Conservation (phyloP, 2,113 vertebrate species). For the Melanocharis versteri region DNA sequence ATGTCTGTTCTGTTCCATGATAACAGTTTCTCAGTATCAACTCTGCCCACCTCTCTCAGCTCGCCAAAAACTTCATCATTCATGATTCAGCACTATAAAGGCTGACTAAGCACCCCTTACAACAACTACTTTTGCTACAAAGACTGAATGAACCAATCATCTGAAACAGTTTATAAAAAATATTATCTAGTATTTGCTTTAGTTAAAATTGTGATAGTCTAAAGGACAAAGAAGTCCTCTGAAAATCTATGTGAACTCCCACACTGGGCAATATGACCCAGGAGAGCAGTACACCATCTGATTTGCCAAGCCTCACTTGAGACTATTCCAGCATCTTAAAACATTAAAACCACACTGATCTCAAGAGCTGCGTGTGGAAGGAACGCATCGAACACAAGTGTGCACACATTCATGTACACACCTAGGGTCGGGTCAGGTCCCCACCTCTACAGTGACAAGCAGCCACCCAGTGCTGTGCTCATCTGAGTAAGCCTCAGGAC, state of each 20-base stretch:
- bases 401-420: too few species aligned
- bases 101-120: background rate
- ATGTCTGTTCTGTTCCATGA: background rate
- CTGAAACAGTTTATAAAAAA: background rate
- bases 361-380: background rate
- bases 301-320: background rate
- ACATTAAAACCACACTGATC: background rate
- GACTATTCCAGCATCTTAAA: background rate
- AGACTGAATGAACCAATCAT: background rate
- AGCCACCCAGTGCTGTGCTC: background rate
- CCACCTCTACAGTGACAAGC: background rate
- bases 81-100: background rate
- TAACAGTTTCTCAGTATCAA: background rate
- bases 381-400: background rate
- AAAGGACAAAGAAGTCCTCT: background rate
- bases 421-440: fast-evolving
- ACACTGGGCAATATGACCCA: background rate
- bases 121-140: background rate
- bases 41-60: background rate
- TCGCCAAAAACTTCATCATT: background rate
- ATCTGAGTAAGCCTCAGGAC: background rate
- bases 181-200: background rate
- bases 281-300: background rate
- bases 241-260: background rate
- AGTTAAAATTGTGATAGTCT: background rate